Percentiles rank a stretch among this genome's conserved stretches.
phyloP scores from a whole-genome alignment of 2,797 vertebrate genomes.

The Anomalospiza imberbis region DNA sequence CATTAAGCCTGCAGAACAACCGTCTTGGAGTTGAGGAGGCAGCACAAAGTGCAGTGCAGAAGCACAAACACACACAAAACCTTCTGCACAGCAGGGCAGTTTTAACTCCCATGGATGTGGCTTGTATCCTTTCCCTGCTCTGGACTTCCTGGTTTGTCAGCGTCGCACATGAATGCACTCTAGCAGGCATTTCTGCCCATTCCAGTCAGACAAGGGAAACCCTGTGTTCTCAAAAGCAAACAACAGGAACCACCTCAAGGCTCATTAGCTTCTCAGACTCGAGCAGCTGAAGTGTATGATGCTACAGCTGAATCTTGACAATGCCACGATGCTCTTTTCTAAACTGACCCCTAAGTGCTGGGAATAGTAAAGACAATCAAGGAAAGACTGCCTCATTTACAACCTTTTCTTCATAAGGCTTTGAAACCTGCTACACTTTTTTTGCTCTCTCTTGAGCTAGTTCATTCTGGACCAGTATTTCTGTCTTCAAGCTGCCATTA shows the following conservation, averaged over 20 bases:
- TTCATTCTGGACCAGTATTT: neutral
- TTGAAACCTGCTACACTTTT: neutral
- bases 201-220: slow-evolving; percentile 13
- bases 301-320: neutral
- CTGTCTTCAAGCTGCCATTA: neutral
- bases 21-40: neutral
- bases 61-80: neutral
- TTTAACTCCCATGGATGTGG: neutral
- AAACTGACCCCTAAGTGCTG: neutral
- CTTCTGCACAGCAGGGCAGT: neutral
- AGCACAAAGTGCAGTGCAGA: neutral
- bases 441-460: neutral
- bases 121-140: neutral
- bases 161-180: neutral
- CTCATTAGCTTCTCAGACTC: neutral
- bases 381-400: neutral
- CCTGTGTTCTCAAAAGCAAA: neutral
- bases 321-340: neutral
- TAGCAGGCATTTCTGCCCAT: slow-evolving; percentile 15
- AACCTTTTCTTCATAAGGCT: neutral
- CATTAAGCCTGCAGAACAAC: neutral
- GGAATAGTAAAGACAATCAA: neutral
- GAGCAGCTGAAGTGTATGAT: neutral
- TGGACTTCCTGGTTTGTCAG: neutral
- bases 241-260: slow-evolving; percentile 27